phyloP scores from a whole-genome alignment of 1,140 invertebrate genomes.

The Pseudomyrmex concolor region DNA sequence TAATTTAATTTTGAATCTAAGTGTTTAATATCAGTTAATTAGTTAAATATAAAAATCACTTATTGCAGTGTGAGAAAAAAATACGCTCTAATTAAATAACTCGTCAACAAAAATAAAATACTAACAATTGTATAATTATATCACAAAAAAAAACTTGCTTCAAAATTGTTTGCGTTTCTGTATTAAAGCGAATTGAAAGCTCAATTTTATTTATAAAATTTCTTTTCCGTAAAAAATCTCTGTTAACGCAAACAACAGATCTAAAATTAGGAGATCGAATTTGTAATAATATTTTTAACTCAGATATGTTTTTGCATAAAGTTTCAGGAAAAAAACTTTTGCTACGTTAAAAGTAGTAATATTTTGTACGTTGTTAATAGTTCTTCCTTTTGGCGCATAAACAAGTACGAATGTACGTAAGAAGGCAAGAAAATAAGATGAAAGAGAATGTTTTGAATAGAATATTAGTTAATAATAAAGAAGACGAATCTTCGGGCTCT shows the following conservation, averaged over 20 bases:
- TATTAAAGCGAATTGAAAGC: background rate
- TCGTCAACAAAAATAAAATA: conserved; percentile 8
- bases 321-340: conserved; percentile 24
- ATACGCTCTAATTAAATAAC: conserved; percentile 18
- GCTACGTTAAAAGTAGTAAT: background rate
- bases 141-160: background rate
- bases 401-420: background rate
- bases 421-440: conserved; percentile 17
- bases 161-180: background rate
- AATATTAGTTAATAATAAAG: no score
- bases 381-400: background rate
- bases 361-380: background rate
- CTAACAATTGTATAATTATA: conserved; percentile 10
- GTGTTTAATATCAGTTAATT: conserved; percentile 13
- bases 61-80: conserved; percentile 5
- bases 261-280: conserved; percentile 4
- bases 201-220: background rate
- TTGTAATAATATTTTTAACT: conserved; percentile 7
- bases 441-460: no score
- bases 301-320: background rate
- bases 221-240: background rate
- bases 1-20: conserved; percentile 26
- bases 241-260: background rate
- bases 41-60: background rate
- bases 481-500: no score